A percentile compares a stretch with the other conserved stretches of the same genome.
phyloP scores from a whole-genome alignment of 1,140 invertebrate genomes.

The Caenorhabditis latens region DNA sequence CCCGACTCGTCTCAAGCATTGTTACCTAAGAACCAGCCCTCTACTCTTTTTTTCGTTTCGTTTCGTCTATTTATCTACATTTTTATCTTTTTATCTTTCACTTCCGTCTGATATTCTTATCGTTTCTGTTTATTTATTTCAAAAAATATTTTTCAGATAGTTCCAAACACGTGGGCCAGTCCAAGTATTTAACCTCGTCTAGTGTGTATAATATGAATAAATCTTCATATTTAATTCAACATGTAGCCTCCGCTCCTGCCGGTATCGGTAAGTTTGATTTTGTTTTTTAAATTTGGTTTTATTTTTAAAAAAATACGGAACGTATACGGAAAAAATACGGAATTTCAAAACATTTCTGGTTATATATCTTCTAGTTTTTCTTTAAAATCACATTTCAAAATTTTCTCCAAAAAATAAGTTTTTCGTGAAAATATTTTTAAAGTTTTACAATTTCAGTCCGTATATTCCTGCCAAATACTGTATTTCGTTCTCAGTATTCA shows the following conservation, averaged over 20 bases:
- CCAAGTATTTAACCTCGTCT: no score
- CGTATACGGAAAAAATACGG: no score
- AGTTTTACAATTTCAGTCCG: no score
- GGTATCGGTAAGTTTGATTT: background rate
- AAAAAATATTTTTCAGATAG: background rate
- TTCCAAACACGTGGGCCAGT: conserved; percentile 26
- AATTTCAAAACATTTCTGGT: no score
- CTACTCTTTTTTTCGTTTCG: background rate
- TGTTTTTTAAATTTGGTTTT: background rate
- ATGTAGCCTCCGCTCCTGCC: background rate
- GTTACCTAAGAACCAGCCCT: background rate
- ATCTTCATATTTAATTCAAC: background rate
- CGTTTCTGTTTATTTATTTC: no score
- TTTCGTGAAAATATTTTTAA: no score
- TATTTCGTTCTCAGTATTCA: no score
- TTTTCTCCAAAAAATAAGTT: no score
- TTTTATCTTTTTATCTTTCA: background rate
- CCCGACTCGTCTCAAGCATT: conserved; percentile 46
- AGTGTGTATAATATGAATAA: conserved; percentile 14
- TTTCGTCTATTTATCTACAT: background rate
- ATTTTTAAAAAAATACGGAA: no score
- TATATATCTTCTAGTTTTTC: no score
- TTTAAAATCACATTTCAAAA: no score
- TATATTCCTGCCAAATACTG: no score
- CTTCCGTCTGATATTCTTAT: background rate